A percentile compares a stretch with the other conserved stretches of the same genome.
phyloP scores from a whole-genome alignment of 2,888 invertebrate species.

The Drosophila stalkeri region DNA sequence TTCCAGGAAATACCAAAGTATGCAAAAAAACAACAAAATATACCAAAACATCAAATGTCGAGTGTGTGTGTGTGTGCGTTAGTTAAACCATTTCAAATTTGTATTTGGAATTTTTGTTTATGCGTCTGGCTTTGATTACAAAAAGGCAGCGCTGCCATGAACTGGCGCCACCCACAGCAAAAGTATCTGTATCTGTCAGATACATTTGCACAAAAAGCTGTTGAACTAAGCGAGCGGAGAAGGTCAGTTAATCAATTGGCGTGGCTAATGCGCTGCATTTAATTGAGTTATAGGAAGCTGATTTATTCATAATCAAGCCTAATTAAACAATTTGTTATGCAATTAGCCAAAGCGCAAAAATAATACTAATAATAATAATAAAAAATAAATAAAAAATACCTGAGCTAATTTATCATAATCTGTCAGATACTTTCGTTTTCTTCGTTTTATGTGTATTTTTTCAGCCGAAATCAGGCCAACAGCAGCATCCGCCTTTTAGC shows the following conservation, averaged over 20 bases:
- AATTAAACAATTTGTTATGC: constrained; percentile 51
- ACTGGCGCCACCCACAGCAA: constrained; percentile 62
- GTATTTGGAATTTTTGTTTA: constrained; percentile 31
- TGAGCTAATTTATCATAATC: constrained; percentile 53
- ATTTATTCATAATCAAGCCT: constrained; percentile 25
- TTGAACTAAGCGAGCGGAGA: constrained; percentile 47
- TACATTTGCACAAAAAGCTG: constrained; percentile 38
- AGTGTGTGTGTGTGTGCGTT: constrained; percentile 10
- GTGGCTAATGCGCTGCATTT: constrained; percentile 48
- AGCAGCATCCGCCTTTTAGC: constrained; percentile 44
- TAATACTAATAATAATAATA: too few species aligned
- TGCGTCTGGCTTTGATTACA: constrained; percentile 52
- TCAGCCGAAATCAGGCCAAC: constrained; percentile 46
- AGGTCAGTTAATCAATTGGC: constrained; percentile 49
- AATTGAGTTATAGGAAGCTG: constrained; percentile 55
- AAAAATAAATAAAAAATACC: neutral
- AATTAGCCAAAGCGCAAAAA: constrained; percentile 33
- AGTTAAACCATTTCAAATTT: constrained; percentile 14
- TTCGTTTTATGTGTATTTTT: constrained; percentile 10
- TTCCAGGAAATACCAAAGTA: constrained; percentile 70
- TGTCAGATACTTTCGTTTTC: constrained; percentile 50
- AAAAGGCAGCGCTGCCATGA: constrained; percentile 52
- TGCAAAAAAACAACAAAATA: constrained; percentile 44
- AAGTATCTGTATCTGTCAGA: constrained; percentile 49
- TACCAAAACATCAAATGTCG: constrained; percentile 22